A percentile compares a stretch with the other conserved stretches of the same genome.
These are phyloP conservation scores for Podarcis raffonei DNA, from an alignment of 2,113 vertebrate species.

Conservation along the genomic window DNA sequence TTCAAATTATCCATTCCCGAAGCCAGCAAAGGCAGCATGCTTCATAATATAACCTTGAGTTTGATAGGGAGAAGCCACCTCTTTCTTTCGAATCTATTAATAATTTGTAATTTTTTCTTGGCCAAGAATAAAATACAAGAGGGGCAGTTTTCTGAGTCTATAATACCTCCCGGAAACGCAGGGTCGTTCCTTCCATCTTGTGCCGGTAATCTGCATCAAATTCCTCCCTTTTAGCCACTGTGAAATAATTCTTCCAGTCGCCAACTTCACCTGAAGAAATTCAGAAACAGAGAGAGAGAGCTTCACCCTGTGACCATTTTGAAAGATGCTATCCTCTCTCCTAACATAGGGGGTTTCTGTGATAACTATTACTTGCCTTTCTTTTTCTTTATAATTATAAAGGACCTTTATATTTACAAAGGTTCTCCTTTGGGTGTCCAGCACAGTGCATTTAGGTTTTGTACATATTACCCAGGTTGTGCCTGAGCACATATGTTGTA, in stretches of 20 bases:
- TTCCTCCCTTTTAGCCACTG: conserved; percentile 70
- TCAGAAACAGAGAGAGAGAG: background rate
- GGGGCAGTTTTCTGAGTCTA: background rate
- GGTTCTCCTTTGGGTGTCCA: too few relatives aligned
- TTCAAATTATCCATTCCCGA: too few relatives aligned
- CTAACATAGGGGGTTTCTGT: too few relatives aligned
- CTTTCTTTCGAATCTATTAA: too few relatives aligned
- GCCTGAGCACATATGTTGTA: background rate
- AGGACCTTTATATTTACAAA: too few relatives aligned
- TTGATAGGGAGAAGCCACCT: too few relatives aligned
- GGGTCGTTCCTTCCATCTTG: conserved; percentile 60
- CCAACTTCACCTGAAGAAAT: conserved; percentile 50
- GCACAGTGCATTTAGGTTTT: background rate
- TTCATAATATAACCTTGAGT: too few relatives aligned
- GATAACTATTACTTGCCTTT: too few relatives aligned
- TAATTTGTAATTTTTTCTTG: background rate
- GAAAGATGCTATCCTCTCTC: too few relatives aligned
- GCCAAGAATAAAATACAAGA: background rate
- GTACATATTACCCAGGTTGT: background rate
- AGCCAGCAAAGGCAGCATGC: too few relatives aligned
- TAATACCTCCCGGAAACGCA: conserved; percentile 50
- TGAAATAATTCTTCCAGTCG: conserved; percentile 73
- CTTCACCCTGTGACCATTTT: background rate
- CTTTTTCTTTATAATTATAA: too few relatives aligned
- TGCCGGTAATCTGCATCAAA: conserved; percentile 64